A percentile compares a stretch with the other conserved stretches of the same genome.
Conservation (phyloP, 2,888 invertebrate genomes). For the Andrena minutula region DNA sequence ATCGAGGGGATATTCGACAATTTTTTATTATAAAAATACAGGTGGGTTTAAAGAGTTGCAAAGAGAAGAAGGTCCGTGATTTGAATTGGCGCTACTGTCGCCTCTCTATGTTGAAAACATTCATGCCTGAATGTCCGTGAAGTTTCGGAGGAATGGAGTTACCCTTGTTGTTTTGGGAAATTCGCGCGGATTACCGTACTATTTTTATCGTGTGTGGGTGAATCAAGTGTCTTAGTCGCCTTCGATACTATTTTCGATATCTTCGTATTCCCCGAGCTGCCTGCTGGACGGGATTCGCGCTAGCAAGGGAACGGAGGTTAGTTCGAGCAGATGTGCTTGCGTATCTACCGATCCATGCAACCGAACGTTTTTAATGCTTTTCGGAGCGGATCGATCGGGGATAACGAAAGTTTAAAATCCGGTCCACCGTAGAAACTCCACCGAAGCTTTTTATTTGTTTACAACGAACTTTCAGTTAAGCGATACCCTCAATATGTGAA, state of each 20-base stretch:
- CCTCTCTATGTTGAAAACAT: conserved; percentile 40
- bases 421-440: not conserved
- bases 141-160: conserved; percentile 73
- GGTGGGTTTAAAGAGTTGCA: no score
- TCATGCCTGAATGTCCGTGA: conserved; percentile 51
- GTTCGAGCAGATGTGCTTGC: conserved; percentile 64
- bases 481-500: not conserved
- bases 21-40: no score
- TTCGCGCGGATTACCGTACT: conserved; percentile 74
- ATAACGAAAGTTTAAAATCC: not conserved
- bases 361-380: not conserved
- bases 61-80: not conserved
- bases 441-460: not conserved
- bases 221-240: conserved; percentile 73
- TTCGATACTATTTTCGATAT: conserved; percentile 77
- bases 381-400: not conserved
- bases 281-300: conserved; percentile 55
- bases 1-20: no score
- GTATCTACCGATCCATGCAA: conserved; percentile 38
- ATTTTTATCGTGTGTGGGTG: conserved; percentile 81
- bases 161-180: conserved; percentile 73
- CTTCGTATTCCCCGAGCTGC: conserved; percentile 65
- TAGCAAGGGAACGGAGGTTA: conserved; percentile 71
- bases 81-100: not conserved
- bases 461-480: not conserved